phyloP scores from a whole-genome alignment of 2,113 vertebrate genomes.

The Enhydra lutris region DNA sequence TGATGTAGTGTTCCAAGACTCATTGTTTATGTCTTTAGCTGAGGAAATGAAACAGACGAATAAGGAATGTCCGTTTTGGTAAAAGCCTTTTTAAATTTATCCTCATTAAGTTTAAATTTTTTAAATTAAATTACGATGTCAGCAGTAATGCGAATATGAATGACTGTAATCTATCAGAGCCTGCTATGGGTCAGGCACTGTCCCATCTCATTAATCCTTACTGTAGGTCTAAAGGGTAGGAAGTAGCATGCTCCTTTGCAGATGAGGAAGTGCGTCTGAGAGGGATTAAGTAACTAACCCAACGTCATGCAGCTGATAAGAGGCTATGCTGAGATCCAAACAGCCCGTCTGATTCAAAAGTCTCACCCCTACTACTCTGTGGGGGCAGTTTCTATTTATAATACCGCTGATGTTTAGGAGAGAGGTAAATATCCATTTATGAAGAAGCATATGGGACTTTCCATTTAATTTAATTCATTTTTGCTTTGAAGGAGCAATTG shows the following conservation, averaged over 20 bases:
- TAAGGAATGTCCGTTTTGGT: neutral
- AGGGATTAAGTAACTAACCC: neutral
- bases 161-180: neutral
- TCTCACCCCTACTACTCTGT: neutral
- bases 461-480: neutral
- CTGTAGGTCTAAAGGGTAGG: neutral
- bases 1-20: no score
- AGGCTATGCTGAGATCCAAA: neutral
- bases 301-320: neutral
- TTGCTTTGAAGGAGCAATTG: neutral
- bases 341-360: neutral
- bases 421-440: neutral
- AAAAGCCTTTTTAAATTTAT: neutral
- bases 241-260: neutral
- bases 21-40: neutral
- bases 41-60: neutral
- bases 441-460: neutral
- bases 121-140: neutral
- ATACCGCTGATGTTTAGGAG: neutral
- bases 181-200: neutral
- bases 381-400: slow-evolving; percentile 33
- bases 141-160: neutral
- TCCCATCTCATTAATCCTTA: neutral
- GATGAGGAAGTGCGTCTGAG: neutral
- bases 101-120: neutral